phyloP scores from a whole-genome alignment of 2,888 invertebrate species.

The Phyto melanocephala region DNA sequence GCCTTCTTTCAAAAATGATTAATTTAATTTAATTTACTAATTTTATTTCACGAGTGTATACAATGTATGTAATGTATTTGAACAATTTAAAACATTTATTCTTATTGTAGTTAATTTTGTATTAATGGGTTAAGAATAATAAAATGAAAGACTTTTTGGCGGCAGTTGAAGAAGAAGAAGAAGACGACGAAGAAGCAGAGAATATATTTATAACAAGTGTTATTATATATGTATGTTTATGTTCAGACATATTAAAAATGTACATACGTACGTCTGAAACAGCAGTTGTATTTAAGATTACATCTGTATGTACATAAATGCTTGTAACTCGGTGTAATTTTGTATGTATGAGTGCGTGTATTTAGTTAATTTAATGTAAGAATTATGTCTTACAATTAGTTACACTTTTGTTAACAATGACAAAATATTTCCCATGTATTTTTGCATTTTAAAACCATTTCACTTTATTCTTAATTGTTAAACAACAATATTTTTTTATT shows the following conservation, averaged over 20 bases:
- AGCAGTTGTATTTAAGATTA: slow-evolving; percentile 19
- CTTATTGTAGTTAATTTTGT: slow-evolving; percentile 54
- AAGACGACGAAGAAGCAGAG: too few relatives aligned
- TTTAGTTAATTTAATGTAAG: slow-evolving; percentile 66
- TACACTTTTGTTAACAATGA: slow-evolving; percentile 61
- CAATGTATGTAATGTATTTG: background rate
- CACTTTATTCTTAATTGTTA: slow-evolving; percentile 46
- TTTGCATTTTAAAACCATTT: slow-evolving; percentile 28
- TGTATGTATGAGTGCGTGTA: background rate
- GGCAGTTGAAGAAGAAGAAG: background rate
- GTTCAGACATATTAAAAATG: background rate
- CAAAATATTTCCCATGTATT: slow-evolving; percentile 27
- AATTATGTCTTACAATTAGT: slow-evolving; percentile 67
- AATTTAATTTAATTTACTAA: background rate
- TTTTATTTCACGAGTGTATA: background rate
- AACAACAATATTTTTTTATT: slow-evolving; percentile 37
- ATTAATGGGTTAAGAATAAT: slow-evolving; percentile 61
- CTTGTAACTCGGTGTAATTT: background rate
- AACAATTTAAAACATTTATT: slow-evolving; percentile 27
- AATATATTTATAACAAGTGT: too few relatives aligned
- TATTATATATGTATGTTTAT: background rate
- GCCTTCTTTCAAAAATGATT: too few relatives aligned
- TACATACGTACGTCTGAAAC: background rate
- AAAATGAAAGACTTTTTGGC: slow-evolving; percentile 23
- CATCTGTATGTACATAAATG: background rate